Evolutionary conservation across 2,888 invertebrate species (phyloP).

Genomic region (Volucella bombylans): DNA sequence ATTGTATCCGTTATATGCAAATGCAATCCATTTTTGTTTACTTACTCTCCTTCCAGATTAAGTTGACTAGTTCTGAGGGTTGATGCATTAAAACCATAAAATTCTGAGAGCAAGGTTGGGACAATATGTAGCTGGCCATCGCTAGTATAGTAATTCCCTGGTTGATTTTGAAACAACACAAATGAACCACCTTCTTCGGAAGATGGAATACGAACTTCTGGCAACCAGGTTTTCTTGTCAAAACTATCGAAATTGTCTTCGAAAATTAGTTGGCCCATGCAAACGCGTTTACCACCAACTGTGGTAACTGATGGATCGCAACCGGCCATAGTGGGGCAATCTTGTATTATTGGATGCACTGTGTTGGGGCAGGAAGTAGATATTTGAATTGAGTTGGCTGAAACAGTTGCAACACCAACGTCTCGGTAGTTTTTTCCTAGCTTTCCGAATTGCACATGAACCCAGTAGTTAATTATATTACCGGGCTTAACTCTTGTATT

Average conservation of each 20-base stretch:
- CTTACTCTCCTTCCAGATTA: constrained; percentile 80
- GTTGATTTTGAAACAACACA: constrained; percentile 81
- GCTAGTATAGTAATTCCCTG: constrained; percentile 78
- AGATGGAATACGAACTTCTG: constrained; percentile 84
- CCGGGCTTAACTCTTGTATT: constrained; percentile 83
- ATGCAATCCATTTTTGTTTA: not conserved
- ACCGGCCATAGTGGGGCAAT: constrained; percentile 14
- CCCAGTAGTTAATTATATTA: constrained; percentile 86
- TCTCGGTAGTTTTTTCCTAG: constrained; percentile 13
- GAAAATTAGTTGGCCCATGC: constrained; percentile 84
- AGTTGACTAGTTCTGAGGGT: constrained; percentile 77
- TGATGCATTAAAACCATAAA: constrained; percentile 72
- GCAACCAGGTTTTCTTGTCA: constrained; percentile 83
- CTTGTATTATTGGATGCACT: not conserved
- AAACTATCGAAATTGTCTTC: constrained; percentile 85
- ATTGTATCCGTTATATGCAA: not conserved
- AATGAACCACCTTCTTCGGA: constrained; percentile 83
- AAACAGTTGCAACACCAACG: not conserved
- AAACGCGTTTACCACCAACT: constrained; percentile 76
- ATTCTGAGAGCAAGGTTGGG: constrained; percentile 79
- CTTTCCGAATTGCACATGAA: constrained; percentile 82
- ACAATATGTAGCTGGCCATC: constrained; percentile 80
- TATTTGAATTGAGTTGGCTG: not conserved
- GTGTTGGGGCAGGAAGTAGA: not conserved
- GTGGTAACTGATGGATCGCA: no score